Base-by-base conservation (phyloP, 37 sponge, comb jelly and placozoan species). In the Ianthella basta region DNA sequence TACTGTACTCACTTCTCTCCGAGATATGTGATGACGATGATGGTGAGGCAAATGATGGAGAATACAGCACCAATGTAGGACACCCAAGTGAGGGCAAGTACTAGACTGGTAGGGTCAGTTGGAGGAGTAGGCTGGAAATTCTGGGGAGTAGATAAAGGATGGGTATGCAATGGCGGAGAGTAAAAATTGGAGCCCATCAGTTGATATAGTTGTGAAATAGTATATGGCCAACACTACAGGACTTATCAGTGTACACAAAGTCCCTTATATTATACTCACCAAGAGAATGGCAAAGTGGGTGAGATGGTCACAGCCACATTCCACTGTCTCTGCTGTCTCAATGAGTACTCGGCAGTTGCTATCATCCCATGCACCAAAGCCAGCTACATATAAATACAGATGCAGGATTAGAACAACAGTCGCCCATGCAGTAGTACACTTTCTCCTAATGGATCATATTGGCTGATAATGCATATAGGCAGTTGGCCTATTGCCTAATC, bases 201-300 rank as follows among this genome's bases (percentile, higher is more conserved):
- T 8, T 44, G 50, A 8, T 44, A 44, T n/a, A n/a, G n/a, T n/a
- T n/a, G n/a, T n/a, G 50, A 10, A 8, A 44, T 8, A 10, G 50
- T 8, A 3, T 44, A 10, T 44, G 50, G 50, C 50, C 50, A 44
- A 8, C 50, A 44, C 50, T 44, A 44, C 50, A 10, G 50, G 8
- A 3, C 50, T 44, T 44, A 44, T 44, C 50, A 44, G 3, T 10
- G 8, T 44, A 44, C 50, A 44, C 50, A 44, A 3, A 44, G 3
- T 10, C 50, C 6, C 8, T 10, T 8, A 44, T 44, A 44, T n/a
- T 8, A 60, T 25, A 84, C 91, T 84, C 75, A 91, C 91, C 84
- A 91, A 79, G 2, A 91, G 55, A 1, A 80, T 21, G 39, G 85
- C 91, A 84, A 91, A 91, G 64, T 91, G 87, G 16, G 91, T 91